Percentiles rank a stretch among this genome's conserved stretches.
Conservation (phyloP, 2,797 vertebrate species). For the Valencia hispanica region DNA sequence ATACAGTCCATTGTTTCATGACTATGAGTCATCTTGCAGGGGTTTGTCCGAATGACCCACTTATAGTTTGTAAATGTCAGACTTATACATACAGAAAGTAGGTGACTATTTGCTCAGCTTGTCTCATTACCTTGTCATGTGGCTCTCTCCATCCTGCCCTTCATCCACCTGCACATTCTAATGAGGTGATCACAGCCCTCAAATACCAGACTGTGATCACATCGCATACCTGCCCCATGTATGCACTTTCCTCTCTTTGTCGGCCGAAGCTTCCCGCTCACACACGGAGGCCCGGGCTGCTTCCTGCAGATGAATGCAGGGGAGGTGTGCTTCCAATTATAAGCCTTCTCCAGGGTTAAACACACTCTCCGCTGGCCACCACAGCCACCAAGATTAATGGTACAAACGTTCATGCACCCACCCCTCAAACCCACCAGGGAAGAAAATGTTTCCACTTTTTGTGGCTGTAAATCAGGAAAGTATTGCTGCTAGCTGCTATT, state of each 20-base stretch:
- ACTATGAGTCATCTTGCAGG: constrained; percentile 44
- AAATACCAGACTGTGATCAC: constrained; percentile 63
- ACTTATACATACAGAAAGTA: constrained; percentile 33
- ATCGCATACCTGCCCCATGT: constrained; percentile 71
- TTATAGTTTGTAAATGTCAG: constrained; percentile 30
- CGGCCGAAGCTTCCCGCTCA: constrained; percentile 53
- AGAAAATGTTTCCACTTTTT: constrained; percentile 43
- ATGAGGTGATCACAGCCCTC: constrained; percentile 62
- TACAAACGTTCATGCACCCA: constrained; percentile 40
- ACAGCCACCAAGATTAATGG: constrained; percentile 70
- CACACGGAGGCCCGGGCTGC: constrained; percentile 48
- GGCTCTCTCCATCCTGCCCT: constrained; percentile 51
- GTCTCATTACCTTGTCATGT: constrained; percentile 38
- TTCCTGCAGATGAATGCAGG: constrained; percentile 72
- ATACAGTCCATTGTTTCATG: constrained; percentile 8
- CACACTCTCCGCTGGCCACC: constrained; percentile 60
- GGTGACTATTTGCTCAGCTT: constrained; percentile 39
- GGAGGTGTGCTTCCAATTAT: constrained; percentile 83
- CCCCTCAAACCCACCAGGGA: constrained; percentile 44
- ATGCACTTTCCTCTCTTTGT: constrained; percentile 83
- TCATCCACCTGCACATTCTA: constrained; percentile 76
- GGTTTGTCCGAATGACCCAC: constrained; percentile 14
- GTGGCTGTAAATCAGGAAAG: constrained; percentile 50
- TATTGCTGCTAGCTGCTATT: constrained; percentile 41
- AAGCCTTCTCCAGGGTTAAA: constrained; percentile 61